Conservation (phyloP, 2,113 vertebrate genomes). For the Glaucomys volans region DNA sequence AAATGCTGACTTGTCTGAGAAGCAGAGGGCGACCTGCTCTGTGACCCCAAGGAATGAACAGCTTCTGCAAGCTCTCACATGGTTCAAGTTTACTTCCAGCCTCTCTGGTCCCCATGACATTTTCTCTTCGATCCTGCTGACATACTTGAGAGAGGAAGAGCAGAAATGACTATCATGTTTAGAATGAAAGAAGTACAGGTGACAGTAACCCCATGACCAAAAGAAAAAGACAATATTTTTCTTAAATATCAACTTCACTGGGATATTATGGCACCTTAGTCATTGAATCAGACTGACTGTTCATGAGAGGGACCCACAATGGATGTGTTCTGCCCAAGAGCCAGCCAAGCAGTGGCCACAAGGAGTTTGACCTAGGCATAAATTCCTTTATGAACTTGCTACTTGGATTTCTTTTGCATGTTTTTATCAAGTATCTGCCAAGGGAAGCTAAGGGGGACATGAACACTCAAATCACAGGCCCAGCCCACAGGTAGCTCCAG, state of each 20-base stretch:
- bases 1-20: not conserved
- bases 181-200: not conserved
- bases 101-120: not conserved
- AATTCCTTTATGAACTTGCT: not conserved
- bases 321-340: not conserved
- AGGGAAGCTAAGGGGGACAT: not conserved
- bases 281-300: not conserved
- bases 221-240: not conserved
- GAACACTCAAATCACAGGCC: not conserved
- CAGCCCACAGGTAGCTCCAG: not conserved
- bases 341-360: not conserved
- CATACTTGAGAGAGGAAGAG: not conserved
- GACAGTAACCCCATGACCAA: not conserved
- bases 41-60: not conserved
- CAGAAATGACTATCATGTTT: constrained; percentile 22
- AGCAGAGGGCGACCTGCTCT: not conserved
- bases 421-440: not conserved
- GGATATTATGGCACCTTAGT: not conserved
- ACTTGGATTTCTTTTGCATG: not conserved
- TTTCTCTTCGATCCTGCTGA: not conserved
- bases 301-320: not conserved
- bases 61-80: not conserved
- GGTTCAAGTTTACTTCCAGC: not conserved
- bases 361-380: not conserved
- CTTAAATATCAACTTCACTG: constrained; percentile 17